These are phyloP conservation scores for Drosophila anomalata DNA, from an alignment of 2,888 invertebrate genomes.

Conservation along the genomic window DNA sequence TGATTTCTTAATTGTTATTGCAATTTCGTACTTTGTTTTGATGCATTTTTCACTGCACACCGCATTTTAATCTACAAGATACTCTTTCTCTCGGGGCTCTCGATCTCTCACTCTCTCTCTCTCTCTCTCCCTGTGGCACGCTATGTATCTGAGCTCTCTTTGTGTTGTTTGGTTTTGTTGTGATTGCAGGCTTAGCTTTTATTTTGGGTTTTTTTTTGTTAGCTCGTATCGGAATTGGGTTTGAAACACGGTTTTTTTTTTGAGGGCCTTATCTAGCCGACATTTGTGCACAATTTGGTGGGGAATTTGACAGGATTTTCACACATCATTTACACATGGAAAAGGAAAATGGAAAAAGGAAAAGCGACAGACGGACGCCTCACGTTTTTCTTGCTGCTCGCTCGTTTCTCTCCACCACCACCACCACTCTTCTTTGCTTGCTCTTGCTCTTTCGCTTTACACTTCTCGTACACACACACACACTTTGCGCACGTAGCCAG, in stretches of 20 bases:
- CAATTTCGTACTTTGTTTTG: conserved; percentile 43
- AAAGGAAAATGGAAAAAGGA: conserved; percentile 44
- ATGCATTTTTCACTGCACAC: conserved; percentile 48
- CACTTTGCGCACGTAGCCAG: conserved; percentile 62
- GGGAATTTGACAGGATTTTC: conserved; percentile 65
- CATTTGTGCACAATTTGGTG: conserved; percentile 59
- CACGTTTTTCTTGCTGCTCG: conserved; percentile 63
- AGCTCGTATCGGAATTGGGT: background rate
- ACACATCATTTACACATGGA: conserved; percentile 63
- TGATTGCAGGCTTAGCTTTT: conserved; percentile 69
- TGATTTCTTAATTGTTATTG: conserved; percentile 49
- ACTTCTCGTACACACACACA: conserved; percentile 47
- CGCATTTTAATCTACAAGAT: conserved; percentile 39
- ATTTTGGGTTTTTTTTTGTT: conserved; percentile 14
- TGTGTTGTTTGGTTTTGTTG: conserved; percentile 70
- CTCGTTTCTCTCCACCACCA: conserved; percentile 32
- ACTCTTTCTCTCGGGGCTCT: conserved; percentile 23
- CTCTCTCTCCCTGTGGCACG: conserved; percentile 17
- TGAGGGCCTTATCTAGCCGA: conserved; percentile 44
- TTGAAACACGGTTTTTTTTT: conserved; percentile 38
- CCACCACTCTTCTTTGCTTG: too few relatives aligned
- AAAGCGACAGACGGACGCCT: conserved; percentile 53
- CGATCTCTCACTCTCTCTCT: conserved; percentile 27
- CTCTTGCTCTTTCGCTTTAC: conserved; percentile 37
- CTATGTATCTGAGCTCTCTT: conserved; percentile 31